phyloP scores from a whole-genome alignment of 2,888 invertebrate genomes.

The Poecilus cupreus region DNA sequence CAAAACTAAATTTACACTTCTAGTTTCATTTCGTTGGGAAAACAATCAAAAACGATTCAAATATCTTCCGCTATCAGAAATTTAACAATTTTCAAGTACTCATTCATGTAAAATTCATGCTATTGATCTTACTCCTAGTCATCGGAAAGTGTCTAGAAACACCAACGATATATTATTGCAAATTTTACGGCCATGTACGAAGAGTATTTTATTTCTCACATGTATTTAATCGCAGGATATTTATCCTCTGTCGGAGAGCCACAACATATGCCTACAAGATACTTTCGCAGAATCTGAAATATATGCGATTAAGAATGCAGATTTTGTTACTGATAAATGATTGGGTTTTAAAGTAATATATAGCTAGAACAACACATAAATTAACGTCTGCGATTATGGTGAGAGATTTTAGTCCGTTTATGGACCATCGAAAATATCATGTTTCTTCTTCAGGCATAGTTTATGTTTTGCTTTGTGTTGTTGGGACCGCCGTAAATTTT shows the following conservation, averaged over 20 bases:
- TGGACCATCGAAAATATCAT: slow-evolving; percentile 25
- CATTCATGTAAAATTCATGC: neutral
- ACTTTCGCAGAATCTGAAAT: slow-evolving; percentile 26
- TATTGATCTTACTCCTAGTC: neutral
- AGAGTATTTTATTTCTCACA: slow-evolving; percentile 11
- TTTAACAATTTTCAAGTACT: too few relatives aligned
- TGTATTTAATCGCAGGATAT: neutral
- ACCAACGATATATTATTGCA: neutral
- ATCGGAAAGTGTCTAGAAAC: neutral
- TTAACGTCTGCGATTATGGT: neutral
- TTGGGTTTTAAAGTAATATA: slow-evolving; percentile 23
- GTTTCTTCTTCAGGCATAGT: neutral
- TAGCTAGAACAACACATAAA: neutral
- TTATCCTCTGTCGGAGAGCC: neutral
- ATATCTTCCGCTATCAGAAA: neutral
- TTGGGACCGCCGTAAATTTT: neutral
- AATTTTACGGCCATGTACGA: neutral
- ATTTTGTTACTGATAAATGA: slow-evolving; percentile 44
- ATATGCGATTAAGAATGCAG: slow-evolving; percentile 28
- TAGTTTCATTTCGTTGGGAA: neutral
- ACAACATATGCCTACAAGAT: neutral
- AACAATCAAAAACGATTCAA: neutral
- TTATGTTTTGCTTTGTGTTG: neutral
- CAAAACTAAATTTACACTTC: neutral
- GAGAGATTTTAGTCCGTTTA: slow-evolving; percentile 14